Conservation (phyloP, 1,140 invertebrate genomes). For the Orius laevigatus region DNA sequence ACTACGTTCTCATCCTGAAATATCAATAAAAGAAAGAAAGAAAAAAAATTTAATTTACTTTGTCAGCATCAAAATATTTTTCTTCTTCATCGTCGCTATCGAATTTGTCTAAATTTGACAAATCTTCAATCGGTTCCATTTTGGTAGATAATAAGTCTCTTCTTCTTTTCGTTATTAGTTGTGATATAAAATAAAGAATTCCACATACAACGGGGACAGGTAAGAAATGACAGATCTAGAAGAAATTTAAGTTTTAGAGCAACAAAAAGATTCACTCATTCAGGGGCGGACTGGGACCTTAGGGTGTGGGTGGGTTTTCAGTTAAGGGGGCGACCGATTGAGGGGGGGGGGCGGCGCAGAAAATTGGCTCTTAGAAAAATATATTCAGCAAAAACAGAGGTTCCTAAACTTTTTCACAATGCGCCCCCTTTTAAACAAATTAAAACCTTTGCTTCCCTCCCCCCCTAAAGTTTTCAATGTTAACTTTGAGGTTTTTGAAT, state of each 20-base stretch:
- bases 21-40: conserved; percentile 10
- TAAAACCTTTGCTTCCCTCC: too few species aligned
- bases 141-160: conserved; percentile 14
- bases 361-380: too few species aligned
- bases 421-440: too few species aligned
- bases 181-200: conserved; percentile 61
- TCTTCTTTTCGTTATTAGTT: conserved; percentile 31
- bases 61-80: conserved; percentile 25
- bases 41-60: conserved; percentile 17
- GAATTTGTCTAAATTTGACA: conserved; percentile 1
- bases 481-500: too few species aligned
- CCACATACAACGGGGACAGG: conserved; percentile 51
- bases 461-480: too few species aligned
- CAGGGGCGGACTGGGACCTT: too few species aligned
- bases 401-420: too few species aligned
- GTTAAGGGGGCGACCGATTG: too few species aligned
- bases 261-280: conserved; percentile 2
- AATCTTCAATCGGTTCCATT: conserved; percentile 1
- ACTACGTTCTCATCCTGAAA: conserved; percentile 11
- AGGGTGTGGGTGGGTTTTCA: too few species aligned
- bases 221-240: conserved; percentile 32
- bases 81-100: conserved; percentile 28
- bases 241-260: conserved; percentile 23
- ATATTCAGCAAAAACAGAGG: too few species aligned
- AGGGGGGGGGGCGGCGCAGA: too few species aligned